phyloP scores from a whole-genome alignment of 2,888 invertebrate species.

The Temnothorax ravouxi region DNA sequence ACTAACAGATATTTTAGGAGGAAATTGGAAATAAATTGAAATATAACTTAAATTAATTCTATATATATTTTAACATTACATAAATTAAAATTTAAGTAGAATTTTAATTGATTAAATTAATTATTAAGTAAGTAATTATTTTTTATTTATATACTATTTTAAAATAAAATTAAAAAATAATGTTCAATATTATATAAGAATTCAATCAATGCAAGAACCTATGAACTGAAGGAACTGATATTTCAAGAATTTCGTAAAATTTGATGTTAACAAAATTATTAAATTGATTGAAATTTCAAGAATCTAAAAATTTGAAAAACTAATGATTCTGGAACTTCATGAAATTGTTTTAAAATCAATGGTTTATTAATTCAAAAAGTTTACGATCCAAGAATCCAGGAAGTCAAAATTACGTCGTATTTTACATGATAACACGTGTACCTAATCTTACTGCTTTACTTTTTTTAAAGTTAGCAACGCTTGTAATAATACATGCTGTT shows the following conservation, averaged over 20 bases:
- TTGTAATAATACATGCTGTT: slow-evolving; percentile 36
- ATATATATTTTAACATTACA: not conserved
- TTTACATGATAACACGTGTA: slow-evolving; percentile 33
- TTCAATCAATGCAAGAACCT: not conserved
- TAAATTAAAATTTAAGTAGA: slow-evolving; percentile 1
- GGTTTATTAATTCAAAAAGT: not conserved
- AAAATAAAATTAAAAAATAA: not conserved
- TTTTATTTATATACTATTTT: not conserved
- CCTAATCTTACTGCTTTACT: slow-evolving; percentile 36
- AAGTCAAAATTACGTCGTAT: slow-evolving; percentile 19
- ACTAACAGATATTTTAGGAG: not conserved
- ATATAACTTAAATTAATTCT: slow-evolving; percentile 8
- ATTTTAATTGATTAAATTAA: slow-evolving; percentile 8
- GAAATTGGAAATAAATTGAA: slow-evolving; percentile 4
- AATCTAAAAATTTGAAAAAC: slow-evolving; percentile 3
- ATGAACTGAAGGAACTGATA: not conserved
- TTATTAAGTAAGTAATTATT: slow-evolving; percentile 21
- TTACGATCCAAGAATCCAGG: slow-evolving; percentile 22
- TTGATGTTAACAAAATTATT: not conserved
- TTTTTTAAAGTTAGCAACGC: slow-evolving; percentile 30
- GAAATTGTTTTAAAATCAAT: not conserved
- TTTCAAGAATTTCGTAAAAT: slow-evolving; percentile 2
- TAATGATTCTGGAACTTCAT: not conserved
- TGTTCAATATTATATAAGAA: not conserved
- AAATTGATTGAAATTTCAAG: not conserved